phyloP scores from a whole-genome alignment of 2,888 invertebrate genomes.

The Polymixis lichenea region DNA sequence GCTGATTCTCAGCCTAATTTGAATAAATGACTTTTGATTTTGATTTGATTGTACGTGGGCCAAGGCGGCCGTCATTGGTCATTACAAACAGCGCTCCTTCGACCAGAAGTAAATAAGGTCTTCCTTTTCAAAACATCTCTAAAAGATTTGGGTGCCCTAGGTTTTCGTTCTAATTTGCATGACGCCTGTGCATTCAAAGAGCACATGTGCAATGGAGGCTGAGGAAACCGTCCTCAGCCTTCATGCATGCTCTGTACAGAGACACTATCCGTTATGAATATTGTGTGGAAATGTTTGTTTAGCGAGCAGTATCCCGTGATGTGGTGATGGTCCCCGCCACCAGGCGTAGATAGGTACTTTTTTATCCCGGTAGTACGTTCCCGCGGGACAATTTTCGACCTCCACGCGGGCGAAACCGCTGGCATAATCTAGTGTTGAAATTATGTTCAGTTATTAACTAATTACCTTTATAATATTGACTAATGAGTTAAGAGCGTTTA shows the following conservation, averaged over 20 bases:
- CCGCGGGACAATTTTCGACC: too few relatives aligned
- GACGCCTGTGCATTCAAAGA: neutral
- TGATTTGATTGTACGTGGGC: neutral
- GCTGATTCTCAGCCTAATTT: too few relatives aligned
- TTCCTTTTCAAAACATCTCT: neutral
- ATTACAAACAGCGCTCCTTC: neutral
- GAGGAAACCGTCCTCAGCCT: neutral
- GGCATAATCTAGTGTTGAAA: neutral
- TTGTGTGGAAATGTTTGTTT: neutral
- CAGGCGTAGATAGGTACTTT: too few relatives aligned
- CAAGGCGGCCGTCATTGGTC: neutral
- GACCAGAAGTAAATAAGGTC: neutral
- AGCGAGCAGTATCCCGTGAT: neutral
- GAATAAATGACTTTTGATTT: too few relatives aligned
- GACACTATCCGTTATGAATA: neutral
- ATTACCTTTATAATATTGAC: neutral
- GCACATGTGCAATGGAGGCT: neutral
- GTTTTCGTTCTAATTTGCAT: neutral
- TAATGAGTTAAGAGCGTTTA: too few relatives aligned
- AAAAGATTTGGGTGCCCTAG: neutral
- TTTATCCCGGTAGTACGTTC: too few relatives aligned
- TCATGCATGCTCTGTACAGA: neutral
- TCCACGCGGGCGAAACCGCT: too few relatives aligned
- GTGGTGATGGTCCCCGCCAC: too few relatives aligned
- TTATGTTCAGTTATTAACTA: neutral